Conservation (phyloP, 2,797 vertebrate genomes). For the Coendou prehensilis region DNA sequence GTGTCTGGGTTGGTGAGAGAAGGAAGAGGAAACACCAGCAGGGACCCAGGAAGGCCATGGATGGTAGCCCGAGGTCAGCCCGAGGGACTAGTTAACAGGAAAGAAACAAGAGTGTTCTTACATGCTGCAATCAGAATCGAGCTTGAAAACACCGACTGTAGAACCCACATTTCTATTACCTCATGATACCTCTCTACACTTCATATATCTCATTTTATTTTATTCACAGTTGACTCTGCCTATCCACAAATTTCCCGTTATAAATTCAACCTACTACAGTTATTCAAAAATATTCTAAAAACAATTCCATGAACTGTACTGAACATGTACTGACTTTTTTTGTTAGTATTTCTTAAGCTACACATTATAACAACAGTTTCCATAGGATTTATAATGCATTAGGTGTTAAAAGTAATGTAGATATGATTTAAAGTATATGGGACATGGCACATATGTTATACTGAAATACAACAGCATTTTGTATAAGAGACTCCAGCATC, state of each 20-base stretch:
- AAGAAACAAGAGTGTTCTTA: background rate
- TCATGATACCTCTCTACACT: accelerated
- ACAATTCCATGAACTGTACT: background rate
- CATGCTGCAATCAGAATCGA: background rate
- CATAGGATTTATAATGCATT: background rate
- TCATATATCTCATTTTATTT: background rate
- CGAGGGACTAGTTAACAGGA: accelerated
- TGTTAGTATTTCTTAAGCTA: background rate
- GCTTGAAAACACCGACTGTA: background rate
- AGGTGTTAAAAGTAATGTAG: background rate
- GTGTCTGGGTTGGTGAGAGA: background rate
- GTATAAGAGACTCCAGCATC: background rate
- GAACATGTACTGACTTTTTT: background rate
- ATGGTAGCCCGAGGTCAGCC: background rate
- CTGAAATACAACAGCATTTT: background rate
- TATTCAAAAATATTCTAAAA: background rate
- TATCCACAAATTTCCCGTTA: background rate
- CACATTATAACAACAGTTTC: background rate
- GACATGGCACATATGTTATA: background rate
- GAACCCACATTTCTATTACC: background rate
- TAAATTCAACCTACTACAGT: background rate
- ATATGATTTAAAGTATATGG: background rate
- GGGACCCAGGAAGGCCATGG: accelerated
- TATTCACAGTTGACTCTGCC: too few species aligned
- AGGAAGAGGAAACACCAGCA: background rate